These are phyloP conservation scores for Phylloscopus whistleri DNA, from an alignment of 2,113 vertebrate genomes.

Conservation along the genomic window DNA sequence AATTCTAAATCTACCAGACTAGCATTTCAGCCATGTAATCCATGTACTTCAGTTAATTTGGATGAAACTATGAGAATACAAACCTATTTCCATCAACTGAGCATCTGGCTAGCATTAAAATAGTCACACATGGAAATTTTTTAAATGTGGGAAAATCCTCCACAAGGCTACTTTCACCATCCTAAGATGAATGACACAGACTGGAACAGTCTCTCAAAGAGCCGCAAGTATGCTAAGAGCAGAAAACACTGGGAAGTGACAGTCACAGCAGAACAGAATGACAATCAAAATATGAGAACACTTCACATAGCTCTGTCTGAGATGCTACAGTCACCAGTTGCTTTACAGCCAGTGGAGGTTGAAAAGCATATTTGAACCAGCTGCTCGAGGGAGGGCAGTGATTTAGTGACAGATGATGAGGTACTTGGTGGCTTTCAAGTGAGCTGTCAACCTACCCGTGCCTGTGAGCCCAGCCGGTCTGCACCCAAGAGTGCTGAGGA, in stretches of 20 bases:
- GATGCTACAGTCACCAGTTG: background rate
- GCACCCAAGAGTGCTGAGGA: background rate
- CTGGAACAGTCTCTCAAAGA: background rate
- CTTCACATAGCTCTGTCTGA: background rate
- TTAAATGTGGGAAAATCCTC: background rate
- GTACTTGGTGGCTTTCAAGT: background rate
- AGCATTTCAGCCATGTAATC: background rate
- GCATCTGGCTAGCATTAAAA: background rate
- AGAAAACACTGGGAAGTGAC: background rate
- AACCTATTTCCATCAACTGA: background rate
- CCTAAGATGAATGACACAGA: background rate
- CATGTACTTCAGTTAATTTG: background rate
- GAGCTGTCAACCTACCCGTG: fast-evolving
- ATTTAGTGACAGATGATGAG: background rate
- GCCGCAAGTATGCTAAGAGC: background rate
- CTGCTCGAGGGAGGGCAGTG: background rate
- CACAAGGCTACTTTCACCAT: background rate
- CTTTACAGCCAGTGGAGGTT: background rate
- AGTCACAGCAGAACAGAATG: background rate
- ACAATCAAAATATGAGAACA: background rate
- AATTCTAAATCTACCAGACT: background rate
- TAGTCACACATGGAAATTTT: background rate
- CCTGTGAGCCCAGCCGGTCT: background rate
- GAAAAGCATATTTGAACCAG: background rate
- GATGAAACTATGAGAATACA: background rate